Evolutionary conservation across 2,113 vertebrate species (phyloP), one percentile per base, ranked within the genome.

Genomic region (Isichthys henryi): DNA sequence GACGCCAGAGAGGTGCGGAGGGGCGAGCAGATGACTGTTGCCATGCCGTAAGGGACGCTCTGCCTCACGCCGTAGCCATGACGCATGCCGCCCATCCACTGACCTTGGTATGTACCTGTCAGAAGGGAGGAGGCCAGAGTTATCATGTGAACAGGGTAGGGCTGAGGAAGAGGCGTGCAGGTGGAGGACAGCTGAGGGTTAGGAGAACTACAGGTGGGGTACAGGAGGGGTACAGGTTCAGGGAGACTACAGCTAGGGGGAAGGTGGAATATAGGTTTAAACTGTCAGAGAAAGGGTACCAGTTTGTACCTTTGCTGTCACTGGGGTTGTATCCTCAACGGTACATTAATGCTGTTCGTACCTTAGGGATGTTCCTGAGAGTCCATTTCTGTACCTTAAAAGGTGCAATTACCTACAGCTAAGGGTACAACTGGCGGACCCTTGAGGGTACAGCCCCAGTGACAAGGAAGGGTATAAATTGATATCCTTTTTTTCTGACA

Each of bases 31-130:
- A 99, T 98, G 92, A 99, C 97, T 0, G 98, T 96, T 53, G 98
- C 98, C 97, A 99, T 98, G 88, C 98, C 98, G 0, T 99, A 98
- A 31, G 98, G 98, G 23, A 98, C 98, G 48, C 98, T 99, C 93
- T 99, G 98, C 90, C 98, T 97, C 9, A 98, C 97, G 0, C 98
- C 98, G 0, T 98, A 99, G n/a, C 98, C 98, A 0, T 99, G 98
- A 5, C 98, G 96, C 98, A 99, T 98, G 89, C 98, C 98, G 50
- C 98, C 98, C 86, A 97, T 97, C 98, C 98, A 99, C 88, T 99
- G 98, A 88, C 98, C 98, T 94, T 99, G 98, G 95, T 97, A 99
- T 0, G 98, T 99, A 94, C 98, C 98, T 99, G 91, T 0, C 48
- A 90, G 82, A 56, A 56, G 15, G 58, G 58, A 27, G 84, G 87